Evolutionary conservation across 2,797 vertebrate species (phyloP), one percentile per base, ranked within the genome.

Genomic region (Helarctos malayanus): DNA sequence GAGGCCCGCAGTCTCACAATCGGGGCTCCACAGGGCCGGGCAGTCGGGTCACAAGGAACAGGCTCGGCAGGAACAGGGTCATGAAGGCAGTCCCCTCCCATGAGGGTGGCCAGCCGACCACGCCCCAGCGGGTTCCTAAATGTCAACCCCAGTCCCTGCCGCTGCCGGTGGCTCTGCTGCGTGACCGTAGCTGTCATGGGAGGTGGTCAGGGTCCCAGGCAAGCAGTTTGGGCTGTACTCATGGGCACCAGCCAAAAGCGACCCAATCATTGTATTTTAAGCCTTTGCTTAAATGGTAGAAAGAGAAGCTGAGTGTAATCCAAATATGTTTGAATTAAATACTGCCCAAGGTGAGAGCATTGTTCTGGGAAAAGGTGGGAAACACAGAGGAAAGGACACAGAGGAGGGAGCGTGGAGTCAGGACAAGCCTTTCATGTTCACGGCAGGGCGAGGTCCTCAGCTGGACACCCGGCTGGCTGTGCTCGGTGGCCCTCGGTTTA

Each of bases 351-450:
- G 35, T 25, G 21, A 59, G 25, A 7, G 68, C 29, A 4, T 10
- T 21, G 16, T 8, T 32, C 68, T 15, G 16, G 35, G 27, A 57
- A 5, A 21, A 69, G 8, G 10, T 8, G 4, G 29, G 49, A 52
- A 38, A 21, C 3, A 18, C 18, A 23, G 52, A 23, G 12, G 0
- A 7, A 4, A 11, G 47, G 0, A 7, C 9, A 3, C 54, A 47
- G 57, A 59, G 10, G 19, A 61, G 29, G 18, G 27, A 45, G 25
- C 11, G 15, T 32, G 25, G 25, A 14, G 35, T 2, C 7, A 6
- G 35, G 85, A n/a, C 10, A 6, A 35, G 27, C 65, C n/a, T 1
- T 8, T 47, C 41, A 41, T 21, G n/a, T 13, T 4, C 65, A 3
- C 2, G 2, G 23, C 13, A 15, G 16, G 41, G 7, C 19, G 13